Conservation (phyloP, 2,888 invertebrate genomes). For the Drosophila antonietae region DNA sequence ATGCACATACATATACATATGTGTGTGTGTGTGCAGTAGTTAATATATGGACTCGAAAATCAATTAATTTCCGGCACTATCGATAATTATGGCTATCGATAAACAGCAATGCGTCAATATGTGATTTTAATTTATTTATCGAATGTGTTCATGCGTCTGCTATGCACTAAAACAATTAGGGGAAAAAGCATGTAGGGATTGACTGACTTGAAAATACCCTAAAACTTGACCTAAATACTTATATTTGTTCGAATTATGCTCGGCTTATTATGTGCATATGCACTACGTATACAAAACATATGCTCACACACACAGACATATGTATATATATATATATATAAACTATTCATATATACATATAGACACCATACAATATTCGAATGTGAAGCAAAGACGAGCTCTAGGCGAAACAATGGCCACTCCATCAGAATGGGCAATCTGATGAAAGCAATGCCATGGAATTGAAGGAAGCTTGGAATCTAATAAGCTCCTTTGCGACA, state of each 20-base stretch:
- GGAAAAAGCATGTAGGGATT: background rate
- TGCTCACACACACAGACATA: no score
- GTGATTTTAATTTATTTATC: conserved; percentile 8
- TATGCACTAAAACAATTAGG: no score
- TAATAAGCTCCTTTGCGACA: background rate
- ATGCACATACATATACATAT: no score
- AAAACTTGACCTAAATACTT: no score
- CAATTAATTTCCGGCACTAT: conserved; percentile 44
- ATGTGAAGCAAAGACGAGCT: no score
- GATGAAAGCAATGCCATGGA: background rate
- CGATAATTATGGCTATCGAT: conserved; percentile 14
- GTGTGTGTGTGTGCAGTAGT: conserved; percentile 3
- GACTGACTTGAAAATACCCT: conserved; percentile 5
- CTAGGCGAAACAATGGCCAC: background rate
- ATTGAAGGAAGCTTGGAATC: no score
- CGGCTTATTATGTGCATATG: no score
- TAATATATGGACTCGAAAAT: conserved; percentile 31
- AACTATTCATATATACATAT: no score
- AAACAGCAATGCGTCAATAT: background rate
- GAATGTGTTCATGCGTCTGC: background rate
- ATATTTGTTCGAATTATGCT: no score
- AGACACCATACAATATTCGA: no score
- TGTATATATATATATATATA: no score
- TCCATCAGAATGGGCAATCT: background rate
- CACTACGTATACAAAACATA: background rate